Conservation (phyloP, 2,797 vertebrate genomes). For the Eupleurogrammus muticus region DNA sequence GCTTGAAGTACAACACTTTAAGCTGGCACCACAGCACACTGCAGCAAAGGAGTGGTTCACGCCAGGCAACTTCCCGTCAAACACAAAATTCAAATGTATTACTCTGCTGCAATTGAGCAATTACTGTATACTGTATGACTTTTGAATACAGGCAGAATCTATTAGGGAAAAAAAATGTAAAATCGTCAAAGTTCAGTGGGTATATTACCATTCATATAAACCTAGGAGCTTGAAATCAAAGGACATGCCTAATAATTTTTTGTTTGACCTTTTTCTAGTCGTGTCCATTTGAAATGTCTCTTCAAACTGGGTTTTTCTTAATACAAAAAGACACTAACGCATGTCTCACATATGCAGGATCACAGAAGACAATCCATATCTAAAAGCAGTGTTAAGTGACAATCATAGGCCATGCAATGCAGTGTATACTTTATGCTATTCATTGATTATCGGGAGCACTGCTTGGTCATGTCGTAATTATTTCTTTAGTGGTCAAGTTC, state of each 20-base stretch:
- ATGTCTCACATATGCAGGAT: too few species aligned
- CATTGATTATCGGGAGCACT: not conserved
- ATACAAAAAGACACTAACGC: too few species aligned
- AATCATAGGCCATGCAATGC: too few species aligned
- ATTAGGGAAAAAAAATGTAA: not conserved
- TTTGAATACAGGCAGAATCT: not conserved
- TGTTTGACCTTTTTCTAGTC: too few species aligned
- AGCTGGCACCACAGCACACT: not conserved
- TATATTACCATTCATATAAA: not conserved
- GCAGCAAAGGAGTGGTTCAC: slow-evolving; percentile 14
- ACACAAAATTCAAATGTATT: not conserved
- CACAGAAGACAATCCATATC: not conserved
- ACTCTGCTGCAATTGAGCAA: not conserved
- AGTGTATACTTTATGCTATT: not conserved
- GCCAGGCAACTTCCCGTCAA: not conserved
- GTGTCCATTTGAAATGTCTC: too few species aligned
- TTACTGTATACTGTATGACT: too few species aligned
- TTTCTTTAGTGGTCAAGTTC: slow-evolving; percentile 1
- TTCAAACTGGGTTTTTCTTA: too few species aligned
- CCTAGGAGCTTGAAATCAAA: not conserved
- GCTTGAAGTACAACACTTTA: not conserved
- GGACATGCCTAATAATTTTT: not conserved
- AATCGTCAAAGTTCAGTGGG: not conserved
- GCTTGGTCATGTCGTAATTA: not conserved
- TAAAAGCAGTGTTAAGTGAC: not conserved